Percentiles rank a stretch among this genome's conserved stretches.
phyloP scores from a whole-genome alignment of 2,113 vertebrate species.

The Meles meles region DNA sequence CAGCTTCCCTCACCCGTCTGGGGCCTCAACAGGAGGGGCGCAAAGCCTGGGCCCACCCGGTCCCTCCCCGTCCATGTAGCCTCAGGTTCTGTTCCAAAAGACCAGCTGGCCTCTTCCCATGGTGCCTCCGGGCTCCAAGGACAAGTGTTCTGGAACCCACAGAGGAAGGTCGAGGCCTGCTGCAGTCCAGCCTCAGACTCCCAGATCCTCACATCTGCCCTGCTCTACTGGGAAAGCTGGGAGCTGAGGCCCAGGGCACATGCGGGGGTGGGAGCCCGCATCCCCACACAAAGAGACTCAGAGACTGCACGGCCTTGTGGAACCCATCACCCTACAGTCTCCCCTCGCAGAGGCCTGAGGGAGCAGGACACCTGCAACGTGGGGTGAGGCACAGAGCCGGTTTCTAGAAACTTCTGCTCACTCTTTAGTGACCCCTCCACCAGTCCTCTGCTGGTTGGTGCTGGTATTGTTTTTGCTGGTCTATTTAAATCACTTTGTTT shows the following conservation, averaged over 20 bases:
- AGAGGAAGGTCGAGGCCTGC: too few relatives aligned
- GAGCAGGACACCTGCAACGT: not conserved
- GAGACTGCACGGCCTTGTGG: not conserved
- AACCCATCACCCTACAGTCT: not conserved
- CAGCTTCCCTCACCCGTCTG: not conserved
- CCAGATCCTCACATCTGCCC: too few relatives aligned
- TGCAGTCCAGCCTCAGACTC: too few relatives aligned
- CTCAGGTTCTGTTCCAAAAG: not conserved
- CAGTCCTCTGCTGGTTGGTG: not conserved
- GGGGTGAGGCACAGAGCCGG: not conserved
- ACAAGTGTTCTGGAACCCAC: not conserved
- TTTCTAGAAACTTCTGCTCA: not conserved
- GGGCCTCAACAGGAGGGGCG: fast-evolving
- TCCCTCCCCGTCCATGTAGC: fast-evolving
- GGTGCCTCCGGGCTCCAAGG: not conserved
- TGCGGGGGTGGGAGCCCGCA: fast-evolving
- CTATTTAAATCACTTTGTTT: not conserved
- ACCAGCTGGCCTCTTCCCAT: not conserved
- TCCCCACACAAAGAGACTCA: not conserved
- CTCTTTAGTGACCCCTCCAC: too few relatives aligned
- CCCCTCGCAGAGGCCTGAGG: too few relatives aligned
- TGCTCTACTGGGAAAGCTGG: too few relatives aligned
- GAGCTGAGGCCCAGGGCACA: not conserved
- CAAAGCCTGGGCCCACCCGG: not conserved
- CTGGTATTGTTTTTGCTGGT: not conserved